A percentile compares a stretch with the other conserved stretches of the same genome.
These are phyloP conservation scores for Trinorchestia longiramus DNA, from an alignment of 1,140 invertebrate genomes.

Conservation along the genomic window DNA sequence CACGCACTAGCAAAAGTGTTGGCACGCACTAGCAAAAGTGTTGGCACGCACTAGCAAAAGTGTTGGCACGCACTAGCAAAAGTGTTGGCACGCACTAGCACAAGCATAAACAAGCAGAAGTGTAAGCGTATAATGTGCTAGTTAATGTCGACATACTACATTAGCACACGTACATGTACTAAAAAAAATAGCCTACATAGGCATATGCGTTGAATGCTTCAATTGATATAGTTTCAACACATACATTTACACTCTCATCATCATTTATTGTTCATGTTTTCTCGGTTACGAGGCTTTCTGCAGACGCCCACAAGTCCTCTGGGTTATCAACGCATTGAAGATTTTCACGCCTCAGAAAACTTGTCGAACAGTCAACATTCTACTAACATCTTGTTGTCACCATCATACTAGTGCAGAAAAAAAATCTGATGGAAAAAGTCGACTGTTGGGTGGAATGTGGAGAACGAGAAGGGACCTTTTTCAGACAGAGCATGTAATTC, in stretches of 20 bases:
- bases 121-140: too few relatives aligned
- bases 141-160: too few relatives aligned
- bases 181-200: too few relatives aligned
- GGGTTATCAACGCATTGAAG: background rate
- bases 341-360: background rate
- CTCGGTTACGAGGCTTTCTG: background rate
- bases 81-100: background rate
- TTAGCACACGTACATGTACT: too few relatives aligned
- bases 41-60: background rate
- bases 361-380: background rate
- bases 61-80: background rate
- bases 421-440: background rate
- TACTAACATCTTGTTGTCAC: background rate
- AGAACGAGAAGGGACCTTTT: background rate
- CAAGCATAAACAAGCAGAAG: background rate
- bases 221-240: background rate
- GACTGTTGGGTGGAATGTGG: background rate
- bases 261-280: background rate
- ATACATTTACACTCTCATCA: background rate
- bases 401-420: background rate
- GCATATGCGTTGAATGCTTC: background rate
- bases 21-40: too few relatives aligned
- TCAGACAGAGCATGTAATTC: background rate
- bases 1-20: too few relatives aligned
- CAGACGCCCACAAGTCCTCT: background rate